Evolutionary conservation across 2,888 invertebrate genomes (phyloP), one percentile per base, ranked within the genome.

Genomic region (Atrina japonica): DNA sequence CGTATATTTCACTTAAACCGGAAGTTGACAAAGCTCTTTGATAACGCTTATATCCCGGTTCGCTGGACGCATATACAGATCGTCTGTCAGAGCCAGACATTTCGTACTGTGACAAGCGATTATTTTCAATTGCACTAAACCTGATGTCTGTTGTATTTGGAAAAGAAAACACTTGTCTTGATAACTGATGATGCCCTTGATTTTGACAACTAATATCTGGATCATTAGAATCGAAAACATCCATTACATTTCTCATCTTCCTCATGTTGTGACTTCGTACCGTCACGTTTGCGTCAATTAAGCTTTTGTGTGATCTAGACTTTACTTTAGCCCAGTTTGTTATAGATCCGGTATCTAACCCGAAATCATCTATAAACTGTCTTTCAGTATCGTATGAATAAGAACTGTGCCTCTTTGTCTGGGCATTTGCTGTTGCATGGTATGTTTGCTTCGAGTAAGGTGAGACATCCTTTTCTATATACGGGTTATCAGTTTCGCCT

Each of bases 231-330:
- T 81, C 80, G 66, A 87, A 86, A 25, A 86, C 77, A 41, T 86
- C 86, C 80, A 83, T 78, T 1, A 81, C 81, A n/a, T 75, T 80
- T 55, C 75, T 69, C 59, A 77, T 71, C 41, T 81, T 82, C 49
- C 84, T 76, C 14, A 85, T 73, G 68, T 87, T 86, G 73, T 87
- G 86, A 52, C 82, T 83, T 14, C 87, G 80, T 30, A 86, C 77
- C 1, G 87, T 87, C 21, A 83, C 85, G 74, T 87, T 87, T 6
- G 81, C 79, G 58, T 85, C 84, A n/a, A 81, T 52, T 40, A 84
- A 71, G 65, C 71, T 84, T 60, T 78, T 80, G 27, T 81, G 81
- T 5, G 80, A 82, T 27, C 78, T 70, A 1, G 83, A 82, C 47
- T 75, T 82, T 25, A 77, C 47, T 66, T 77, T 77, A 3, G 71